Evolutionary conservation across 2,888 invertebrate species (phyloP).

Genomic region (Seladonia tumulorum): DNA sequence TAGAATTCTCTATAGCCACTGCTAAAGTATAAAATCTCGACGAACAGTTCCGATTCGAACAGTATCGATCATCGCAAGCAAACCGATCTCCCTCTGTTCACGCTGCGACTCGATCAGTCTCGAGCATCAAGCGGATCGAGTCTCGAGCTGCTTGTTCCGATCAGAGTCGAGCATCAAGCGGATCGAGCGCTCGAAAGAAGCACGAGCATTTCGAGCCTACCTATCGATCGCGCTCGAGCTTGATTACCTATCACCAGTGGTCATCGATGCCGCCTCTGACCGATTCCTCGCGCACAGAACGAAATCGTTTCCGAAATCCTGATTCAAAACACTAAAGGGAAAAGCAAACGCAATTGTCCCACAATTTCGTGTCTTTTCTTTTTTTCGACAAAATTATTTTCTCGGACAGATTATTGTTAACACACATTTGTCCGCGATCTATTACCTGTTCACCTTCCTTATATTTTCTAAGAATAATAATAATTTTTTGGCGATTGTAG

Average conservation of each 20-base stretch:
- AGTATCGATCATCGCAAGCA: not conserved
- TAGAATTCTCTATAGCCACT: not conserved
- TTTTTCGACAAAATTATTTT: too few species aligned
- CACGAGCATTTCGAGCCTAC: constrained; percentile 2
- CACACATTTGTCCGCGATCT: too few species aligned
- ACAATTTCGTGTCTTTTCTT: too few species aligned
- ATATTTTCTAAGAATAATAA: too few species aligned
- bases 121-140: constrained; percentile 23
- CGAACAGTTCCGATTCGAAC: not conserved
- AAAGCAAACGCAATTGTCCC: too few species aligned
- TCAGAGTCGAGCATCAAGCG: constrained; percentile 9
- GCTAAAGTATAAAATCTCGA: not conserved
- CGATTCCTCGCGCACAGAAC: not conserved
- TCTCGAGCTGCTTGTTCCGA: constrained; percentile 19
- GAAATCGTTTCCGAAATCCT: not conserved
- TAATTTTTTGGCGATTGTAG: too few species aligned
- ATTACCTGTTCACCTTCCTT: too few species aligned
- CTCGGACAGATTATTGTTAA: too few species aligned
- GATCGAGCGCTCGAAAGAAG: constrained; percentile 1
- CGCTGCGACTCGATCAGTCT: constrained; percentile 14
- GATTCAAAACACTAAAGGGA: not conserved
- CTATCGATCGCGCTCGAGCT: constrained; percentile 5
- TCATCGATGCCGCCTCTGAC: not conserved
- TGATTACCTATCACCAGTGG: not conserved
- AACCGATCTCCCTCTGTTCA: constrained; percentile 11